These are phyloP conservation scores for Fissipunctia ypsillon DNA, from an alignment of 2,888 invertebrate genomes.

Conservation along the genomic window DNA sequence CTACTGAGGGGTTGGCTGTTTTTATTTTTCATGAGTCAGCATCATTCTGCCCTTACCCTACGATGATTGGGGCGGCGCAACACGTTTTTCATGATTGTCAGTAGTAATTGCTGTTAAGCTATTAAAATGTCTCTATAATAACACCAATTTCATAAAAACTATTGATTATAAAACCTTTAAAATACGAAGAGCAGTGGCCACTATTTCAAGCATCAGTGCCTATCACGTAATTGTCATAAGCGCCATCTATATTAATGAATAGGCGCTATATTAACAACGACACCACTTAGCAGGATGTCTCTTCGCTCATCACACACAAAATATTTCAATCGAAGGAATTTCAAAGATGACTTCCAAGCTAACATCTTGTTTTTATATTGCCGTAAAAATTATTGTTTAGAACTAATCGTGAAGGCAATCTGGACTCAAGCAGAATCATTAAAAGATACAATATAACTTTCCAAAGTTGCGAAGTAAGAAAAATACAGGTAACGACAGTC, in stretches of 20 bases:
- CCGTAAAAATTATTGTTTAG: neutral
- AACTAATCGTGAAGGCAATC: too few species aligned
- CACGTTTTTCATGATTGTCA: neutral
- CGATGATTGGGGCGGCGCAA: neutral
- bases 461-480: neutral
- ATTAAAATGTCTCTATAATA: neutral
- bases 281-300: neutral
- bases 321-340: too few species aligned
- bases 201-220: neutral
- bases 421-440: neutral
- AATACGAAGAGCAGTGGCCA: neutral
- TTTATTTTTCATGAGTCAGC: neutral
- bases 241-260: neutral
- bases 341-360: too few species aligned
- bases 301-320: neutral
- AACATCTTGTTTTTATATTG: neutral
- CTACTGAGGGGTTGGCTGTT: too few species aligned
- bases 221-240: neutral
- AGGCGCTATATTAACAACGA: neutral
- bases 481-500: constrained; percentile 19
- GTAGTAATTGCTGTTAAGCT: neutral
- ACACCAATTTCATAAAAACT: neutral
- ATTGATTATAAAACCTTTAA: neutral
- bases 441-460: neutral
- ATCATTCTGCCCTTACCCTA: too few species aligned